Evolutionary conservation across 2,797 vertebrate genomes (phyloP).

Genomic region (Threskiornis aethiopicus): DNA sequence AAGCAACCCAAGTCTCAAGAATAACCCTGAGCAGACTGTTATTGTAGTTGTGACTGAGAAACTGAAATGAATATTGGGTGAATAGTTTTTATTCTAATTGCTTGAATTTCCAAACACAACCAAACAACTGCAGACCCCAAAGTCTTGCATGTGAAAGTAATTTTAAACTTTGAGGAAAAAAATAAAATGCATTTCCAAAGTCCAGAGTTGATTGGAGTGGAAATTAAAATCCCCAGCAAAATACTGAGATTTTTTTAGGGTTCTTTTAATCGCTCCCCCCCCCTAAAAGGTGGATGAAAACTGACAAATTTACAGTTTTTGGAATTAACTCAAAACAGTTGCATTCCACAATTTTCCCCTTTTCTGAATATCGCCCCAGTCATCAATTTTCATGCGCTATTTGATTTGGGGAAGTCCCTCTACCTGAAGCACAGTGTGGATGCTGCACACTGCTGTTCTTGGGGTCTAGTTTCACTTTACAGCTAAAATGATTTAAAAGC

Average conservation of each 20-base stretch:
- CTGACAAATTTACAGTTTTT: not conserved
- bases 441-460: not conserved
- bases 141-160: not conserved
- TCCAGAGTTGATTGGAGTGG: not conserved
- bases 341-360: not conserved
- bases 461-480: not conserved
- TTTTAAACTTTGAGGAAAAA: slow-evolving; percentile 2
- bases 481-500: not conserved
- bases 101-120: not conserved
- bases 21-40: slow-evolving; percentile 18
- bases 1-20: slow-evolving; percentile 48
- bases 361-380: not conserved
- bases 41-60: slow-evolving; percentile 12
- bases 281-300: not conserved
- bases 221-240: not conserved
- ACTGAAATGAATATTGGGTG: not conserved
- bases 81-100: not conserved
- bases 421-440: not conserved
- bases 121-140: not conserved
- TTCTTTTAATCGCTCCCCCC: accelerated
- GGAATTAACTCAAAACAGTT: not conserved
- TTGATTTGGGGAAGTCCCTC: not conserved
- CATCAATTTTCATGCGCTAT: not conserved
- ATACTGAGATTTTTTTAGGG: not conserved
- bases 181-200: not conserved